Percentiles rank a stretch among this genome's conserved stretches.
Evolutionary conservation across 1,140 invertebrate species (phyloP).

Genomic region (Copidosoma floridanum): DNA sequence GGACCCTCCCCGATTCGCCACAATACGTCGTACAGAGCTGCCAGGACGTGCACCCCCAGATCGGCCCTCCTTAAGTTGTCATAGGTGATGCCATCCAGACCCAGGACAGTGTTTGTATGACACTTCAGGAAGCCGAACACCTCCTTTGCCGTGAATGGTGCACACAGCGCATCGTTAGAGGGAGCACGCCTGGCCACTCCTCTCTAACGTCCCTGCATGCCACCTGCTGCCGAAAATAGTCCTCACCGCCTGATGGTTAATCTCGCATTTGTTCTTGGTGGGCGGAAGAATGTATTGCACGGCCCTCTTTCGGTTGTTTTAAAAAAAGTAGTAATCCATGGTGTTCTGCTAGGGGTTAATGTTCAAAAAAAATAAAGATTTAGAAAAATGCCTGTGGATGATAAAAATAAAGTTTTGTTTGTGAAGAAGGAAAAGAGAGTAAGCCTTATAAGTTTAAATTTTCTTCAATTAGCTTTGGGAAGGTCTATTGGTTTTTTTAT

Average conservation of each 20-base stretch:
- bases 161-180: background rate
- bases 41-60: background rate
- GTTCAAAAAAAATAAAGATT: too few species aligned
- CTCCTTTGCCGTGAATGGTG: background rate
- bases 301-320: background rate
- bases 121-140: background rate
- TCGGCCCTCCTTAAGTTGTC: background rate
- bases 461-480: too few species aligned
- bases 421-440: too few species aligned
- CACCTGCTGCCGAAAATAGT: background rate
- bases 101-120: background rate
- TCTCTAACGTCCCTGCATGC: background rate
- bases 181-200: background rate
- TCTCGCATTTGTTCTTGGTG: background rate
- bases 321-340: too few species aligned
- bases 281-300: background rate
- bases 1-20: background rate
- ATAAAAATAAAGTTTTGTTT: too few species aligned
- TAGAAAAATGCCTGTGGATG: too few species aligned
- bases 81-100: background rate
- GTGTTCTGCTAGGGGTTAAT: too few species aligned
- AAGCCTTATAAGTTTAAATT: too few species aligned
- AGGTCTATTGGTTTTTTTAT: too few species aligned
- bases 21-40: background rate
- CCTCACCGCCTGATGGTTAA: background rate